Evolutionary conservation across 2,888 invertebrate species (phyloP), one percentile per base, ranked within the genome.

Genomic region (Drosophila austrosaltans): DNA sequence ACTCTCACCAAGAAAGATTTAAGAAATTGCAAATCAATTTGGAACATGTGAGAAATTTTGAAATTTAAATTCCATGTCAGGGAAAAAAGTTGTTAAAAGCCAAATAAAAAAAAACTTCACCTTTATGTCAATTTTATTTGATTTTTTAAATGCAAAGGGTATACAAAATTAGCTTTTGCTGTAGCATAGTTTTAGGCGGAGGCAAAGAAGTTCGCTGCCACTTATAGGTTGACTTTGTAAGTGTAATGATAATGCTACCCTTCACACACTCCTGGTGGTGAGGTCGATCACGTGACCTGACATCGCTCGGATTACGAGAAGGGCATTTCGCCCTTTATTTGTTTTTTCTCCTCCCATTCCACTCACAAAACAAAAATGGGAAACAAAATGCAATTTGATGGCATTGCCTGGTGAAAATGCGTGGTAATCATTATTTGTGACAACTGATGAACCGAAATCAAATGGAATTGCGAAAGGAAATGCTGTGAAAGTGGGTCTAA

Each of bases 321-420:
- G 20, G 25, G 42, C 36, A 60, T 3, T 40, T 12, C 28, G 53
- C 42, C 58, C 66, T 73, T 65, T 66, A 65, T 73, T 73, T 73
- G 64, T 66, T 53, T 65, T 64, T 64, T 42, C 32, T n/a, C 22
- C 44, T 20, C 39, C 48, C 44, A 60, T 39, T 39, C 44, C 39
- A 39, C 30, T 25, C 60, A n/a, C 53, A n/a, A 16, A 16, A 16
- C 2, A 16, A 42, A 42, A 42, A 86, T 84, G 76, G 76, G 74
- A 81, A 82, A 81, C 85, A 82, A 87, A 86, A 87, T 86, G 85
- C 85, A 87, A 87, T 79, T 87, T 79, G 81, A 86, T 86, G 86
- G 86, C 86, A 75, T 76, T 82, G 76, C 62, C 20, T 10, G 70
- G 60, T 67, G 72, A 84, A 84, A 85, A 87, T 82, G 87, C 84